Percentiles rank a stretch among this genome's conserved stretches.
Conservation (phyloP, 2,113 vertebrate genomes). For the Dasypus novemcinctus region DNA sequence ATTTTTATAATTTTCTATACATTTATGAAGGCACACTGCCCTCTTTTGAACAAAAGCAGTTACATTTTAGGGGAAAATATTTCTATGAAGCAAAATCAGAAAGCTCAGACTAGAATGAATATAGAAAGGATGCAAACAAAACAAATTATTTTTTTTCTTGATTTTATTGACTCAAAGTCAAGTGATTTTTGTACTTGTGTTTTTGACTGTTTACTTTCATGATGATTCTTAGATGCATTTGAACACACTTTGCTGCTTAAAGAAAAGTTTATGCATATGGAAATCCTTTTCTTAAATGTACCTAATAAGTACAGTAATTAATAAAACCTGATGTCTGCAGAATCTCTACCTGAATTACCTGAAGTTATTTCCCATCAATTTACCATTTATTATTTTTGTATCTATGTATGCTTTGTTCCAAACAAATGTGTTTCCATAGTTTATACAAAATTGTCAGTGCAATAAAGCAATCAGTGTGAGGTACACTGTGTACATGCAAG, state of each 20-base stretch:
- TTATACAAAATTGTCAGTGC: background rate
- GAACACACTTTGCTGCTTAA: background rate
- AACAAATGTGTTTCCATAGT: background rate
- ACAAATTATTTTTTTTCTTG: background rate
- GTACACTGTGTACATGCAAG: background rate
- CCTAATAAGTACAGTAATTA: background rate
- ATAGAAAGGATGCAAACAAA: background rate
- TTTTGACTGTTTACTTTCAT: background rate
- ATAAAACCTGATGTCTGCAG: background rate
- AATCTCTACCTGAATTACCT: background rate
- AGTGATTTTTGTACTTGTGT: background rate
- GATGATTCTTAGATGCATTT: background rate
- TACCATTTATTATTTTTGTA: background rate
- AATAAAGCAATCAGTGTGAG: background rate
- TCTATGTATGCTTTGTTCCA: background rate
- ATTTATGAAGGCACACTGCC: constrained; percentile 46
- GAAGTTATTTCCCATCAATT: background rate
- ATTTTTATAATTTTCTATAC: background rate
- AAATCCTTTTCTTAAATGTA: background rate
- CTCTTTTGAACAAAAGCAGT: constrained; percentile 52
- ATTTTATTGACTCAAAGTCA: background rate
- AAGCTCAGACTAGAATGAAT: background rate
- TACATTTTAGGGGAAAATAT: background rate
- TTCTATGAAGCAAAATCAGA: background rate
- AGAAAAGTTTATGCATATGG: background rate